A percentile compares a stretch with the other conserved stretches of the same genome.
These are phyloP conservation scores for Beris chalybata DNA, from an alignment of 2,888 invertebrate species.

Conservation along the genomic window DNA sequence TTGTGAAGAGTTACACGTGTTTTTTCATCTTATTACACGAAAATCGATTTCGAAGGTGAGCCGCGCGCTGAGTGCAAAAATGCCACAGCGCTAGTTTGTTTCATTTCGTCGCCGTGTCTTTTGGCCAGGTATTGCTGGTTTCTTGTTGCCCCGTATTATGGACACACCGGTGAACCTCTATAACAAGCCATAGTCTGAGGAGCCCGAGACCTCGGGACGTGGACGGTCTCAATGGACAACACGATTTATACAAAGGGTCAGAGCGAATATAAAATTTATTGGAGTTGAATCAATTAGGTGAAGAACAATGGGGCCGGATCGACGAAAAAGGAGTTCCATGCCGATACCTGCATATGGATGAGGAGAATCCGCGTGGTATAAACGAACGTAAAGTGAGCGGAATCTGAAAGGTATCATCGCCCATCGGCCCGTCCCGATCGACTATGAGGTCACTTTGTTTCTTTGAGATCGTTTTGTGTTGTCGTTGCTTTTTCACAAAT, in stretches of 20 bases:
- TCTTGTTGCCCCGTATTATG: too few relatives aligned
- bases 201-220: conserved; percentile 16
- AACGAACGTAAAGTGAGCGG: conserved; percentile 23
- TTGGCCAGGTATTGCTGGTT: neutral
- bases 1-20: conserved; percentile 38
- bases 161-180: too few relatives aligned
- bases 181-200: neutral
- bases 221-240: conserved; percentile 22
- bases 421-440: too few relatives aligned
- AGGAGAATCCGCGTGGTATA: conserved; percentile 16
- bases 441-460: conserved; percentile 19
- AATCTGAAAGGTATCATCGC: conserved; percentile 23
- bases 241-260: conserved; percentile 31
- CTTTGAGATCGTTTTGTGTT: neutral
- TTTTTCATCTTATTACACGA: conserved; percentile 40
- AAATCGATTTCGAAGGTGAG: conserved; percentile 38
- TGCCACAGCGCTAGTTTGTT: conserved; percentile 33
- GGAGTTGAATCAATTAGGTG: conserved; percentile 40
- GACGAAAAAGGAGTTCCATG: conserved; percentile 35
- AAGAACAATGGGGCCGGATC: conserved; percentile 37
- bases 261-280: conserved; percentile 39
- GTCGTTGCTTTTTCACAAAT: neutral
- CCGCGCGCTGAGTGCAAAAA: conserved; percentile 36
- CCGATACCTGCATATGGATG: conserved; percentile 37
- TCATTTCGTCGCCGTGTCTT: conserved; percentile 32